Base-by-base conservation (phyloP, 2,888 invertebrate species). In the Ennomos fuscantarius region DNA sequence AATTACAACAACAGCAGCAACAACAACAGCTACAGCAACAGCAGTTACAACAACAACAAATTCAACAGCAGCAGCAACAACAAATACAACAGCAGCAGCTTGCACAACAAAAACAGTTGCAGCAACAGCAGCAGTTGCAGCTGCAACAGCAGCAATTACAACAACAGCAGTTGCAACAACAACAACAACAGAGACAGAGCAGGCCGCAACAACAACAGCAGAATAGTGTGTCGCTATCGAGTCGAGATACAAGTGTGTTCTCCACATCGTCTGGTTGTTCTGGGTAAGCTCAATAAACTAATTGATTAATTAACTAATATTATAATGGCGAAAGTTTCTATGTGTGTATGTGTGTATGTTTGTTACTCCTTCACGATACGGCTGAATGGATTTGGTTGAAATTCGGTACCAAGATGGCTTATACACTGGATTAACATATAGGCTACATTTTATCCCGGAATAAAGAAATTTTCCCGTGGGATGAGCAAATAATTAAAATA, bases 221-320 rank as follows among this genome's bases (percentile, higher is more conserved):
- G 57, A 70, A 70, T 9, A 72, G 76, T 11, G 77, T 84, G n/a
- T 88, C 89, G 0, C 66, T 87, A 0, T 88, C 88, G 0, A 93
- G 92, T 66, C 70, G 92, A 12, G 92, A 92, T 48, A 87, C 89
- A 0, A 92, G 92, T 50, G 87, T 92, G 2, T 91, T 87, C 62
- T 92, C 91, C 0, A 89, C 91, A 0, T 89, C 89, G 0, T 90
- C 90, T 0, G 89, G 88, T 0, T 89, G 90, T 66, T 89, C 90
- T 1, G 89, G 85, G 92, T 92, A 51, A 76, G 78, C 73, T n/a
- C 6, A 24, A 24, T 3, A n/a, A n/a, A n/a, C n/a, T n/a, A n/a
- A n/a, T n/a, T n/a, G n/a, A n/a, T n/a, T n/a, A n/a, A n/a, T n/a
- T n/a, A n/a, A n/a, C n/a, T n/a, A n/a, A n/a, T n/a, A n/a, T n/a